Evolutionary conservation across 2,113 vertebrate genomes (phyloP).

Genomic region (Trichechus manatus): DNA sequence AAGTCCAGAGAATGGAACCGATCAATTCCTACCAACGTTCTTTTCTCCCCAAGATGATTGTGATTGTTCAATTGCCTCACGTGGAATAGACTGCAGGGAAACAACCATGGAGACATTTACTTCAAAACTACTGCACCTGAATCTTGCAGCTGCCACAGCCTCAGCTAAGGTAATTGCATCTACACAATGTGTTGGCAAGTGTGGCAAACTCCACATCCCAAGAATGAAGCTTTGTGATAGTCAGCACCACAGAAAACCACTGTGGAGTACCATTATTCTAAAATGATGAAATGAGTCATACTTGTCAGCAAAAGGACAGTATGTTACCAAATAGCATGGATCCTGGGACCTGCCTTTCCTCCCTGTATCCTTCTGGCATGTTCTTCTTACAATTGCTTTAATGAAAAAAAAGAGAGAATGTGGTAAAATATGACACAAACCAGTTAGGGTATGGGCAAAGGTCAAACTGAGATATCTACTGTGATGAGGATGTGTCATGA

Average conservation of each 20-base stretch:
- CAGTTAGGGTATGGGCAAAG: no score
- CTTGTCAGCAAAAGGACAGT: neutral
- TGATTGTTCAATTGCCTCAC: neutral
- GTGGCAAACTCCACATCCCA: neutral
- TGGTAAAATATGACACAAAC: neutral
- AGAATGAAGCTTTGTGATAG: neutral
- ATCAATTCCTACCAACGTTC: neutral
- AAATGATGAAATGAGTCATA: neutral
- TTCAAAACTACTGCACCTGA: neutral
- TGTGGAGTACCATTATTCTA: neutral
- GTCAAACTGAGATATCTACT: no score
- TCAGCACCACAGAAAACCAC: neutral
- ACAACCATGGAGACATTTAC: no score
- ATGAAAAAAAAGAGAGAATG: neutral
- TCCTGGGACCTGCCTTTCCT: neutral
- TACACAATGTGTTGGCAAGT: neutral
- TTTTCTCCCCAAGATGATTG: neutral
- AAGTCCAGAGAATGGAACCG: neutral
- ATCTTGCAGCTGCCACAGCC: neutral
- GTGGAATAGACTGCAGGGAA: no score
- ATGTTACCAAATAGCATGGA: neutral
- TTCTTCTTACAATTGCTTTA: neutral
- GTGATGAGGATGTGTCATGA: no score
- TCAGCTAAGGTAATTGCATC: neutral
- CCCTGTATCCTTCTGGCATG: neutral